Percentiles rank a stretch among this genome's conserved stretches.
phyloP scores from a whole-genome alignment of 2,888 invertebrate genomes.

The Plutella xylostella region DNA sequence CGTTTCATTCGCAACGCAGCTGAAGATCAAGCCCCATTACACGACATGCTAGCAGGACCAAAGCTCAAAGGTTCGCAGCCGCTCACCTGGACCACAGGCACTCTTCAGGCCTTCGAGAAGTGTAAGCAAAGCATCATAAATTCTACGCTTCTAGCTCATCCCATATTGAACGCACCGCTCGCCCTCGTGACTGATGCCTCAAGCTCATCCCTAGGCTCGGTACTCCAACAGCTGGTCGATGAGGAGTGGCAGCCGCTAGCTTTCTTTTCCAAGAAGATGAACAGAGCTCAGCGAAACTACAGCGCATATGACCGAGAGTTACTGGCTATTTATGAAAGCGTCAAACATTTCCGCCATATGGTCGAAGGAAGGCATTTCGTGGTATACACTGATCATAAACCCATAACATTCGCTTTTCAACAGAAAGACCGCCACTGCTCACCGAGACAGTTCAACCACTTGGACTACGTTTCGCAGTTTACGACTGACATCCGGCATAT shows the following conservation, averaged over 20 bases:
- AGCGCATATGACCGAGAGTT: constrained; percentile 32
- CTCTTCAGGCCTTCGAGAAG: constrained; percentile 19
- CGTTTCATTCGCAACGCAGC: constrained; percentile 25
- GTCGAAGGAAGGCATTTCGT: neutral
- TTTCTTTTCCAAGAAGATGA: constrained; percentile 29
- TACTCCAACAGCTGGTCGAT: constrained; percentile 25
- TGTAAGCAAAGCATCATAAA: constrained; percentile 22
- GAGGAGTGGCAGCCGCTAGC: constrained; percentile 25
- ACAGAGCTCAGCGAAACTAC: constrained; percentile 23
- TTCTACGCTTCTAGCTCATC: constrained; percentile 24
- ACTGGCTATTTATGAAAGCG: constrained; percentile 25
- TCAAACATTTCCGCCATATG: neutral
- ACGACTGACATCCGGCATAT: constrained; percentile 14
- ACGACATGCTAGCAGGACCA: constrained; percentile 22
- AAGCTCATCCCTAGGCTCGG: constrained; percentile 28
- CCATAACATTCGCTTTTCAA: neutral
- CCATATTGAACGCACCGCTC: constrained; percentile 19
- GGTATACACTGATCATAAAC: neutral
- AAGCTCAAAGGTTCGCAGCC: constrained; percentile 23
- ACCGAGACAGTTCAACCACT: constrained; percentile 26
- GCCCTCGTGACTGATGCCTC: constrained; percentile 29
- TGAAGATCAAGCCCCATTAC: constrained; percentile 27
- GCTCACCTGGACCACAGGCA: constrained; percentile 16
- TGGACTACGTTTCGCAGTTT: constrained; percentile 10
- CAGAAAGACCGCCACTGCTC: constrained; percentile 28